Conservation (phyloP, 2,888 invertebrate genomes). For the Chrysodeixis includens region DNA sequence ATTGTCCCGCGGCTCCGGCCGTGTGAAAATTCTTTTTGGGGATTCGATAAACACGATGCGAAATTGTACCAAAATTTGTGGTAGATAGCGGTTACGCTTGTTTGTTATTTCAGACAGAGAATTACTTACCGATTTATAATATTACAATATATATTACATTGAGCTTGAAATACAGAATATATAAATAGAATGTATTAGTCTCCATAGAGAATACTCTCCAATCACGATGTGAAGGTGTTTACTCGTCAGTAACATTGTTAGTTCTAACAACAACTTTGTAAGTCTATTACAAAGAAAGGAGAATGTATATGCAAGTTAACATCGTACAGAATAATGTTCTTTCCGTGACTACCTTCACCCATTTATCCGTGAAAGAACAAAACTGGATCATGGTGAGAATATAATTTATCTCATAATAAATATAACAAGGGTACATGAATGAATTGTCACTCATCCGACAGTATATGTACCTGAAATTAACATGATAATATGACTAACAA, state of each 20-base stretch:
- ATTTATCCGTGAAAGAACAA: background rate
- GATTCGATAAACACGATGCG: too few species aligned
- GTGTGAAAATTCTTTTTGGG: too few species aligned
- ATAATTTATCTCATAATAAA: background rate
- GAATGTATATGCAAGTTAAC: constrained; percentile 1
- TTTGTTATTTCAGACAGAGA: too few species aligned
- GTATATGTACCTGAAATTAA: background rate
- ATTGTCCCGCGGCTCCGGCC: too few species aligned
- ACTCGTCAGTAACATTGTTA: background rate
- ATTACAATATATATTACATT: too few species aligned
- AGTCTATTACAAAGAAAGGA: background rate
- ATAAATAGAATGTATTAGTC: too few species aligned
- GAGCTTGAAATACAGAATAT: too few species aligned
- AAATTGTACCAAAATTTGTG: too few species aligned
- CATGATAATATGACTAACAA: constrained; percentile 12
- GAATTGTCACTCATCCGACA: background rate
- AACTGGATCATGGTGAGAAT: background rate
- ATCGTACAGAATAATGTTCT: too few species aligned
- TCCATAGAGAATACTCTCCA: too few species aligned
- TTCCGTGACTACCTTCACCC: constrained; percentile 4
- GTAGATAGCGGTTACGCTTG: too few species aligned
- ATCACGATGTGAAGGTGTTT: background rate
- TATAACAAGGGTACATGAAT: background rate
- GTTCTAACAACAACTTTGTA: background rate
- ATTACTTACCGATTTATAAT: too few species aligned